Evolutionary conservation across 2,888 invertebrate species (phyloP).

Genomic region (Molorchus minor): DNA sequence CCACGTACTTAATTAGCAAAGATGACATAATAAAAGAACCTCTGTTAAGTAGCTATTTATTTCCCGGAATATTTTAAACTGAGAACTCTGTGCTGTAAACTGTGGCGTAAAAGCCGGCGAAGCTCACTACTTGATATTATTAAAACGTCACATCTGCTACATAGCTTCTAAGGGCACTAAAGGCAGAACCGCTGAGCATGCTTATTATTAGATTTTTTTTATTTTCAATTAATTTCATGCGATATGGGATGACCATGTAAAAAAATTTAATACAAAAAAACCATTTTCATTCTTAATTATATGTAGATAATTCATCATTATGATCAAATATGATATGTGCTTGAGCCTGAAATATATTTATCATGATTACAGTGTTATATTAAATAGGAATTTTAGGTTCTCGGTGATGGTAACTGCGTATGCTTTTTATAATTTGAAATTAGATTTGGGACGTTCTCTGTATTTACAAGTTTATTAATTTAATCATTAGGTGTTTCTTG

Average conservation of each 20-base stretch:
- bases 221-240: conserved; percentile 21
- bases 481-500: not conserved
- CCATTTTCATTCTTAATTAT: conserved; percentile 35
- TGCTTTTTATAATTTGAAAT: not conserved
- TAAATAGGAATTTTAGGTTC: not conserved
- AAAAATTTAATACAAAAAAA: conserved; percentile 22
- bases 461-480: not conserved
- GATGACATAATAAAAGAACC: no score
- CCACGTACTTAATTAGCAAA: no score
- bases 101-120: no score
- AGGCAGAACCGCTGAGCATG: not conserved
- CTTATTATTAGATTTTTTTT: not conserved
- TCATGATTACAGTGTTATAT: conserved; percentile 19
- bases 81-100: no score
- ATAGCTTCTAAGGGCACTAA: no score
- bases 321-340: conserved; percentile 28
- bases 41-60: no score
- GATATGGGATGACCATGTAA: conserved; percentile 25
- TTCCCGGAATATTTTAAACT: no score
- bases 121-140: no score
- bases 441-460: not conserved
- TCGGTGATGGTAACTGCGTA: not conserved
- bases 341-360: conserved; percentile 25
- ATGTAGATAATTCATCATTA: conserved; percentile 34
- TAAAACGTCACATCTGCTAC: no score